phyloP scores from a whole-genome alignment of 1,140 invertebrate genomes.

The Cephus cinctus region DNA sequence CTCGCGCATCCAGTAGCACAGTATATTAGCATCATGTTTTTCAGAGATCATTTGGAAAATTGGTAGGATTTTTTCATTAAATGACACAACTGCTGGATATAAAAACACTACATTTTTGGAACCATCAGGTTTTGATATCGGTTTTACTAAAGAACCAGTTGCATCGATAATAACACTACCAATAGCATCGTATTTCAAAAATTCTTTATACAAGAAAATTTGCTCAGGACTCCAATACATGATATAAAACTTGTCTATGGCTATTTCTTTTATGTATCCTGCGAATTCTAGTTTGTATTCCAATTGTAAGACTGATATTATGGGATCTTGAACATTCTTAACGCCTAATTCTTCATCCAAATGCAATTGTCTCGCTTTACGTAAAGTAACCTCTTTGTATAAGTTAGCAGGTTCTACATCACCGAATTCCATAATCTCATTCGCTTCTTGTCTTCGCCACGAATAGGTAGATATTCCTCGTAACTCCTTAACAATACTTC shows the following conservation, averaged over 20 bases:
- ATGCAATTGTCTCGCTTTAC: constrained; percentile 13
- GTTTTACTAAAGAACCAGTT: constrained; percentile 7
- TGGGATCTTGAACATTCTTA: neutral
- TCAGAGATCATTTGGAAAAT: constrained; percentile 17
- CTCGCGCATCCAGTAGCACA: constrained; percentile 10
- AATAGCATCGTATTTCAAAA: neutral
- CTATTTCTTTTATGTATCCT: constrained; percentile 5
- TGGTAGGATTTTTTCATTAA: constrained; percentile 16
- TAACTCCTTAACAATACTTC: constrained; percentile 6
- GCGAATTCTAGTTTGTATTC: constrained; percentile 11
- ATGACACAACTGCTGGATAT: constrained; percentile 13
- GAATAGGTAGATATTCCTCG: constrained; percentile 1
- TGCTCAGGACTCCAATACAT: constrained; percentile 14
- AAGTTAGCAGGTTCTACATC: constrained; percentile 10
- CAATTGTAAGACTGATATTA: constrained; percentile 3
- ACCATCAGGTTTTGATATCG: constrained; percentile 9
- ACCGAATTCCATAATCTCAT: constrained; percentile 10
- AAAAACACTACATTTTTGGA: constrained; percentile 9
- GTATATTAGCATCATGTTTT: constrained; percentile 12
- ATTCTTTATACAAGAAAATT: constrained; percentile 7
- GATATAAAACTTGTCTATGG: constrained; percentile 9
- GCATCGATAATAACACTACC: constrained; percentile 13
- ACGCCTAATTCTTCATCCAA: constrained; percentile 6
- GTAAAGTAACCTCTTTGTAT: constrained; percentile 4
- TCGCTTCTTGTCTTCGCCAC: constrained; percentile 6